A percentile compares a stretch with the other conserved stretches of the same genome.
phyloP scores from a whole-genome alignment of 2,113 vertebrate genomes.

The Oostethus manadensis region DNA sequence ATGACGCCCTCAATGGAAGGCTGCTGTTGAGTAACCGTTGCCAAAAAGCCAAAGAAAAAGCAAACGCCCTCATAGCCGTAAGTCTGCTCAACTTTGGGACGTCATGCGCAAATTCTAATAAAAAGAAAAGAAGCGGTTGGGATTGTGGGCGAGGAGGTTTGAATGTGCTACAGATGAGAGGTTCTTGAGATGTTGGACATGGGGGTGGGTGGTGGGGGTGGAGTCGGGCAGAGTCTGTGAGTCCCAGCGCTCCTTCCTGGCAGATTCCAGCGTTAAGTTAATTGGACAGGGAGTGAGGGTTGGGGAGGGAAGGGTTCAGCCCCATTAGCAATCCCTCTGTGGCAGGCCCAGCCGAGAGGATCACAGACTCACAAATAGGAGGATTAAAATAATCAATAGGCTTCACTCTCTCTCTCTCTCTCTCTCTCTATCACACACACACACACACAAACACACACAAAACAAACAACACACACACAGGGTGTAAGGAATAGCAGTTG shows the following conservation, averaged over 20 bases:
- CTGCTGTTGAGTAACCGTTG: no score
- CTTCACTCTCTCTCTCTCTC: slow-evolving; percentile 49
- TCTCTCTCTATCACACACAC: slow-evolving; percentile 23
- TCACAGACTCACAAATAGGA: slow-evolving; percentile 74
- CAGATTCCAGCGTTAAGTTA: slow-evolving; percentile 60
- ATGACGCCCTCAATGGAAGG: no score
- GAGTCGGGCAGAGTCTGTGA: slow-evolving; percentile 15
- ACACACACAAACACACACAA: slow-evolving; percentile 16
- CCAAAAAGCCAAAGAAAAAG: no score
- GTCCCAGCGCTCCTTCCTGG: slow-evolving; percentile 34
- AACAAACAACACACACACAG: slow-evolving; percentile 35
- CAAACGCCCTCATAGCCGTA: no score
- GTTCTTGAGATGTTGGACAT: slow-evolving; percentile 29
- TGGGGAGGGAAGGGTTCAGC: slow-evolving; percentile 62
- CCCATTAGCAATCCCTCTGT: slow-evolving; percentile 70
- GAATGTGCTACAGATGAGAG: slow-evolving; percentile 32
- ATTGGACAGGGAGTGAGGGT: slow-evolving; percentile 67
- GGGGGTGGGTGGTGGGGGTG: slow-evolving; percentile 8
- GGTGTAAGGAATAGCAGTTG: slow-evolving; percentile 52
- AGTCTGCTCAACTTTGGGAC: no score
- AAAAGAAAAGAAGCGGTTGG: no score
- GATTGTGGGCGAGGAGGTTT: slow-evolving; percentile 32
- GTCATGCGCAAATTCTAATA: no score
- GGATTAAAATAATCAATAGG: slow-evolving; percentile 77
- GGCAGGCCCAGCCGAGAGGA: slow-evolving; percentile 62